These are phyloP conservation scores for Gambelia wislizenii DNA, from an alignment of 2,797 vertebrate genomes.

Conservation along the genomic window DNA sequence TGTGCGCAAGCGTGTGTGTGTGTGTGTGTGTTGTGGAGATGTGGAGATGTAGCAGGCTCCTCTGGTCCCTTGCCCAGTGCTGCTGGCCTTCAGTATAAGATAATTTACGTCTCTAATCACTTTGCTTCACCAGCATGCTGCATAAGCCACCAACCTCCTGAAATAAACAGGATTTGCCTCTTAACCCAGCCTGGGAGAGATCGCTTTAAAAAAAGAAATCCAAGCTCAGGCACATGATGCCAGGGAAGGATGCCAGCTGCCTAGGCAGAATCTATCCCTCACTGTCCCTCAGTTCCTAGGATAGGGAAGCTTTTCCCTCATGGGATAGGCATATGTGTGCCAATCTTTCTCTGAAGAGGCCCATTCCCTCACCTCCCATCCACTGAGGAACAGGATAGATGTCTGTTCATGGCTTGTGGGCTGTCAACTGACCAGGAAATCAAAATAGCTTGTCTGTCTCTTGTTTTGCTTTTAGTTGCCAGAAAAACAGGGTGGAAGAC, in stretches of 20 bases:
- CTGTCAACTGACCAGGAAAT: neutral
- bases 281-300: neutral
- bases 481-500: neutral
- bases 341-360: neutral
- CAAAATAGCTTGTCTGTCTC: neutral
- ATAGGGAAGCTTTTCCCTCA: neutral
- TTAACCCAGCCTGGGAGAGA: slow-evolving; percentile 12
- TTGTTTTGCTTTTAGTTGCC: slow-evolving; percentile 9
- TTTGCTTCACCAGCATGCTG: slow-evolving; percentile 1
- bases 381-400: neutral
- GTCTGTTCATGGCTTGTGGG: neutral
- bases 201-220: slow-evolving; percentile 30
- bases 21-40: neutral
- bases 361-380: neutral
- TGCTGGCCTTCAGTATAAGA: slow-evolving; percentile 4
- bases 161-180: slow-evolving; percentile 37
- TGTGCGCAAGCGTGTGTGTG: neutral
- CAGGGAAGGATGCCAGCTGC: slow-evolving; percentile 12
- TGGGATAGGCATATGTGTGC: neutral
- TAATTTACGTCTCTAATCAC: slow-evolving; percentile 33
- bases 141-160: slow-evolving; percentile 16
- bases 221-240: slow-evolving; percentile 29
- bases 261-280: neutral
- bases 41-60: neutral
- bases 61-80: neutral